phyloP scores from a whole-genome alignment of 1,140 invertebrate species.

The Pemphigus obesinymphae region DNA sequence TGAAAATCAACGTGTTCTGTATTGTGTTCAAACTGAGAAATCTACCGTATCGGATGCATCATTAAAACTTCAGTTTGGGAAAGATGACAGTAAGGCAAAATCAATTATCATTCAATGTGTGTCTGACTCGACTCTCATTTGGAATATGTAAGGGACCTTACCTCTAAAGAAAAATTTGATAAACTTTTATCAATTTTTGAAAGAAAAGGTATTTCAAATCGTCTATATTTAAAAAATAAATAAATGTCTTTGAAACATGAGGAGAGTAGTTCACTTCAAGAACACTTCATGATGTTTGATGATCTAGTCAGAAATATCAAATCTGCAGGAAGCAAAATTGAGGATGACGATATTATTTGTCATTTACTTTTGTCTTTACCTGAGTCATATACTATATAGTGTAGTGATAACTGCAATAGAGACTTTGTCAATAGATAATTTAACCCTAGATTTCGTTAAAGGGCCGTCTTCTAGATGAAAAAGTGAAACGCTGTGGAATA shows the following conservation, averaged over 20 bases:
- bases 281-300: not conserved
- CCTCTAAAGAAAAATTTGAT: not conserved
- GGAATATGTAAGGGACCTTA: not conserved
- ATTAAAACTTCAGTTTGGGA: not conserved
- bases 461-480: constrained; percentile 48
- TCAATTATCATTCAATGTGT: not conserved
- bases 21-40: not conserved
- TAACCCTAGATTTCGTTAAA: constrained; percentile 51
- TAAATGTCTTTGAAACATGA: not conserved
- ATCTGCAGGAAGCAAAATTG: constrained; percentile 49
- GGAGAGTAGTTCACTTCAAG: not conserved
- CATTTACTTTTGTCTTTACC: constrained; percentile 51
- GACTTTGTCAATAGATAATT: constrained; percentile 49
- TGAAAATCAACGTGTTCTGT: not conserved
- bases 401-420: constrained; percentile 51
- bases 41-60: not conserved
- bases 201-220: not conserved
- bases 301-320: not conserved
- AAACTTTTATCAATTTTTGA: not conserved
- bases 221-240: not conserved
- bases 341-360: constrained; percentile 50
- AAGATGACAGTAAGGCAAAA: not conserved
- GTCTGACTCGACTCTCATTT: not conserved
- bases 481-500: too few relatives aligned
- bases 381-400: constrained; percentile 48